phyloP scores from a whole-genome alignment of 2,888 invertebrate species.

The Caenorhabditis auriculariae region DNA sequence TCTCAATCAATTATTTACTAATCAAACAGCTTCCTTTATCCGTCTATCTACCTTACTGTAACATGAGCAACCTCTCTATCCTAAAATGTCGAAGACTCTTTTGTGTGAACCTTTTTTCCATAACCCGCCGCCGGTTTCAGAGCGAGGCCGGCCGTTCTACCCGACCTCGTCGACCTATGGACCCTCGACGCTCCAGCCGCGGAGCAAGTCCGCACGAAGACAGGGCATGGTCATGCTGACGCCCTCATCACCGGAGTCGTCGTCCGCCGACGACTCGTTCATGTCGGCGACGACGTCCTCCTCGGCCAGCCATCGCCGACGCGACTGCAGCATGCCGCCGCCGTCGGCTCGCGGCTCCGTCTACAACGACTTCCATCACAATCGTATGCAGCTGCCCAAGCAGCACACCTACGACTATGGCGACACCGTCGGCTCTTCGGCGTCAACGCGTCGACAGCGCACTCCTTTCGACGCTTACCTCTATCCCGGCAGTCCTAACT shows the following conservation, averaged over 20 bases:
- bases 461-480: slow-evolving; percentile 24
- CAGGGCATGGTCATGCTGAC: slow-evolving; percentile 38
- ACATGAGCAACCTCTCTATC: too few relatives aligned
- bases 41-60: too few relatives aligned
- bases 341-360: background rate
- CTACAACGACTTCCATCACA: background rate
- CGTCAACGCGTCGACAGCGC: slow-evolving; percentile 6
- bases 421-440: too few relatives aligned
- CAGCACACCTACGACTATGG: too few relatives aligned
- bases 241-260: slow-evolving; percentile 36
- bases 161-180: slow-evolving; percentile 4
- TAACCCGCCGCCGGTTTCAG: slow-evolving; percentile 9
- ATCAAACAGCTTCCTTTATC: too few relatives aligned
- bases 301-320: slow-evolving; percentile 5
- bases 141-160: slow-evolving; percentile 25
- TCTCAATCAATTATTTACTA: too few relatives aligned
- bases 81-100: too few relatives aligned
- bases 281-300: slow-evolving; percentile 9
- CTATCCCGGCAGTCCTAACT: slow-evolving; percentile 6
- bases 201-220: slow-evolving; percentile 35
- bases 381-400: background rate
- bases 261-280: slow-evolving; percentile 13
- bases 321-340: slow-evolving; percentile 27
- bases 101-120: background rate
- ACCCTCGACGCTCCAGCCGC: slow-evolving; percentile 3